Percentiles rank a stretch among this genome's conserved stretches.
Conservation (phyloP, 2,113 vertebrate genomes). For the Turnix velox region DNA sequence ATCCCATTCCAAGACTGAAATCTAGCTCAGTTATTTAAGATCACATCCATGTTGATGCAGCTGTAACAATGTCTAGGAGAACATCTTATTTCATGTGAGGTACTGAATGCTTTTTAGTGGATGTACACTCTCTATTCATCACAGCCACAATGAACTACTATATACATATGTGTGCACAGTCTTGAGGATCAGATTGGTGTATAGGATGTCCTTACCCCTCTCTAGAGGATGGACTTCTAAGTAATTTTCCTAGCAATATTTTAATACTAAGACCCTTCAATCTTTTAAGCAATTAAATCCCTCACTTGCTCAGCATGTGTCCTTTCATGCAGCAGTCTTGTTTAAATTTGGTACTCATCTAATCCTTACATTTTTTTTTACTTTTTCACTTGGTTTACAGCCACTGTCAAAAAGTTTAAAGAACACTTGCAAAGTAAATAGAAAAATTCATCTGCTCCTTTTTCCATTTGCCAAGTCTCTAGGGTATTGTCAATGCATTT, state of each 20-base stretch:
- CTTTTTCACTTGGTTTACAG: slow-evolving; percentile 9
- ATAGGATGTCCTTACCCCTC: background rate
- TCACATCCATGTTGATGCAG: background rate
- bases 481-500: background rate
- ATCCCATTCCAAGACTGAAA: background rate
- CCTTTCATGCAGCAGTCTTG: slow-evolving; percentile 18
- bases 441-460: background rate
- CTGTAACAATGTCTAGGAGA: background rate
- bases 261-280: slow-evolving; percentile 28
- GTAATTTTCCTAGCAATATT: background rate
- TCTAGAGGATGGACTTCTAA: background rate
- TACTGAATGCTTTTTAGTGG: background rate
- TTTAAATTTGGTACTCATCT: slow-evolving; percentile 16
- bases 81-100: background rate
- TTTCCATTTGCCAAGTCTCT: background rate
- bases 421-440: slow-evolving; percentile 2
- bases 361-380: no score
- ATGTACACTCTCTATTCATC: background rate
- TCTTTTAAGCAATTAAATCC: slow-evolving; percentile 22
- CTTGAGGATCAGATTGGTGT: background rate
- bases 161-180: rapidly evolving
- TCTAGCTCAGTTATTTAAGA: background rate
- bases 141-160: background rate
- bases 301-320: slow-evolving; percentile 26
- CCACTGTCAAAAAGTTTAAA: background rate